Percentiles rank a stretch among this genome's conserved stretches.
phyloP scores from a whole-genome alignment of 2,797 vertebrate genomes.

The Esox masquinongy region DNA sequence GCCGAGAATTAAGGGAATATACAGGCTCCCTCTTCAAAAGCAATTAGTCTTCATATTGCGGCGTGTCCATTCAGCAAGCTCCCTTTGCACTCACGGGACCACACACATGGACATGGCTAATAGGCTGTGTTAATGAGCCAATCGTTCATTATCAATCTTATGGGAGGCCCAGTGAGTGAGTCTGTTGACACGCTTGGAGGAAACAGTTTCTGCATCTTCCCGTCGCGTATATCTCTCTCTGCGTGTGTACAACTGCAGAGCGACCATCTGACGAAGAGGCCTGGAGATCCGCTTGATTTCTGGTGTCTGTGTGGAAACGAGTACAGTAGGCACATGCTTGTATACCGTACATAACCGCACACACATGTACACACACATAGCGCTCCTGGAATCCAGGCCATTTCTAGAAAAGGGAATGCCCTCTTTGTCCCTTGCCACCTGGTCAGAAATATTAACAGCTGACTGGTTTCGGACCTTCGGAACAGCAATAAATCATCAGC shows the following conservation, averaged over 20 bases:
- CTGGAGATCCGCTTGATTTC: slow-evolving; percentile 61
- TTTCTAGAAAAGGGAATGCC: slow-evolving; percentile 65
- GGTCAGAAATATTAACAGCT: slow-evolving; percentile 78
- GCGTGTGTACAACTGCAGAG: slow-evolving; percentile 47
- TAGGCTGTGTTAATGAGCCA: slow-evolving; percentile 83
- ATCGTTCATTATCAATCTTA: slow-evolving; percentile 84
- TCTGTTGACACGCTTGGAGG: slow-evolving; percentile 74
- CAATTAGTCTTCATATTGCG: slow-evolving; percentile 83
- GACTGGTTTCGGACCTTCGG: slow-evolving; percentile 74
- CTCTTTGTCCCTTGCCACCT: slow-evolving; percentile 76
- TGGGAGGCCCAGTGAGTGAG: slow-evolving; percentile 68
- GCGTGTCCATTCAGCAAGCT: slow-evolving; percentile 76
- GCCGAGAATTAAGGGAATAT: slow-evolving; percentile 70
- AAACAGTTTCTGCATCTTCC: slow-evolving; percentile 55
- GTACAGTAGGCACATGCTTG: slow-evolving; percentile 61
- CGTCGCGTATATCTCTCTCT: slow-evolving; percentile 46
- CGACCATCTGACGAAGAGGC: slow-evolving; percentile 60
- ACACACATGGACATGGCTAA: slow-evolving; percentile 81
- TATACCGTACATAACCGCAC: slow-evolving; percentile 2
- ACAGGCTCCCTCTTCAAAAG: slow-evolving; percentile 75
- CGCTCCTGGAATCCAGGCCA: slow-evolving; percentile 47
- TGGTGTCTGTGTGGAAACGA: slow-evolving; percentile 60
- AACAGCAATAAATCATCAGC: slow-evolving; percentile 70
- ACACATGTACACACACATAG: slow-evolving; percentile 26
- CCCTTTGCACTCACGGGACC: slow-evolving; percentile 73